phyloP scores from a whole-genome alignment of 2,113 vertebrate genomes.

The Delphinapterus leucas region DNA sequence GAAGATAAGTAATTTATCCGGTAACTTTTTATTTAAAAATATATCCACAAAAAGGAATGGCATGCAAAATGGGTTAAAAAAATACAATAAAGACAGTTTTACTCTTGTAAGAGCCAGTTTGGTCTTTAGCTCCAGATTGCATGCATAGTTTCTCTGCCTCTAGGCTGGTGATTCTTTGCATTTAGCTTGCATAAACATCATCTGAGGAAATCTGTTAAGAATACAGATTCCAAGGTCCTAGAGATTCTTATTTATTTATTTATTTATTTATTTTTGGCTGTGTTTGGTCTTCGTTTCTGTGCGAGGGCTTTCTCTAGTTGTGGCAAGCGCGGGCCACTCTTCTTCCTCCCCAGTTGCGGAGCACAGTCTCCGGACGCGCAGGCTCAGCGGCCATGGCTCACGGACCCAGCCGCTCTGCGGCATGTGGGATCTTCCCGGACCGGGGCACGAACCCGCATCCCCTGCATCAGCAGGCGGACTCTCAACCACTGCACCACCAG shows the following conservation, averaged over 20 bases:
- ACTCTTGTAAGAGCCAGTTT: not conserved
- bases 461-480: too few relatives aligned
- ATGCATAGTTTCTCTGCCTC: not conserved
- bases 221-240: not conserved
- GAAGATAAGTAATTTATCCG: not conserved
- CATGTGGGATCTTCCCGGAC: too few relatives aligned
- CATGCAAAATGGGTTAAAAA: not conserved
- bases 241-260: not conserved
- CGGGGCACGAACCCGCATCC: too few relatives aligned
- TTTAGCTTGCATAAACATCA: not conserved
- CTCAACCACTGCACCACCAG: too few relatives aligned
- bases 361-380: too few relatives aligned
- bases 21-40: not conserved
- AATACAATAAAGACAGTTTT: not conserved
- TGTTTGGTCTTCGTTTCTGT: too few relatives aligned
- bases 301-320: too few relatives aligned
- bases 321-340: too few relatives aligned
- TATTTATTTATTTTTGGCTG: too few relatives aligned
- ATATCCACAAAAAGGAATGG: not conserved
- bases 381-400: too few relatives aligned
- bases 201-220: not conserved
- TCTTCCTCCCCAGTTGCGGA: too few relatives aligned
- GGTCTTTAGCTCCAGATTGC: not conserved
- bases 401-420: too few relatives aligned
- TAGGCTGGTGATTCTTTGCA: not conserved